Evolutionary conservation across 92 coral and sea anemone species (phyloP).

Genomic region (Heliopora coerulea): DNA sequence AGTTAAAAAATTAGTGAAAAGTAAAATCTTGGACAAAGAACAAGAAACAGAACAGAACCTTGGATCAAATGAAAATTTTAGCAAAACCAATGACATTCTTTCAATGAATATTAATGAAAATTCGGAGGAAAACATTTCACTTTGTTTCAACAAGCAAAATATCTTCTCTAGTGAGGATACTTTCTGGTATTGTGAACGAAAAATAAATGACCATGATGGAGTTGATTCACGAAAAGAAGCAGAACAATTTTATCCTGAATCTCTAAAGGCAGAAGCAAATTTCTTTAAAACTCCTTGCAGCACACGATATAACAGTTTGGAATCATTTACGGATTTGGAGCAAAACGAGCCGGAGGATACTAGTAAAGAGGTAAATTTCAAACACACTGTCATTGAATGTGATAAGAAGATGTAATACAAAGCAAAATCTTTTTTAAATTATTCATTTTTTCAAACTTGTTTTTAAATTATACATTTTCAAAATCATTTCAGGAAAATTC

Average conservation of each 20-base stretch:
- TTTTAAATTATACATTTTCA: too few relatives aligned
- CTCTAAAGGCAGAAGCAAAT: constrained; percentile 83
- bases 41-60: not conserved
- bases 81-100: not conserved
- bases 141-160: not conserved
- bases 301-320: constrained; percentile 85
- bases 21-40: not conserved
- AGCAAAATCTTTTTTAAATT: too few relatives aligned
- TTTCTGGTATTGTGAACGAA: not conserved
- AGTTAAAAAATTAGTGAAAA: not conserved
- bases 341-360: constrained; percentile 19
- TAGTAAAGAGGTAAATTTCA: constrained; percentile 34
- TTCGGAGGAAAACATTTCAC: not conserved
- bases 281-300: constrained; percentile 97
- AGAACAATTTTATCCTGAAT: constrained; percentile 78
- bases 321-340: constrained; percentile 64
- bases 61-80: not conserved
- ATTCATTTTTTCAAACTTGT: too few relatives aligned
- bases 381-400: not conserved
- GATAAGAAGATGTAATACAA: too few relatives aligned
- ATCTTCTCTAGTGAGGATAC: not conserved
- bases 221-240: constrained; percentile 33
- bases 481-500: not conserved
- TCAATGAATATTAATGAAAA: not conserved
- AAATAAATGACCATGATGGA: not conserved